phyloP scores from a whole-genome alignment of 2,113 vertebrate species.

The Apodemus sylvaticus region DNA sequence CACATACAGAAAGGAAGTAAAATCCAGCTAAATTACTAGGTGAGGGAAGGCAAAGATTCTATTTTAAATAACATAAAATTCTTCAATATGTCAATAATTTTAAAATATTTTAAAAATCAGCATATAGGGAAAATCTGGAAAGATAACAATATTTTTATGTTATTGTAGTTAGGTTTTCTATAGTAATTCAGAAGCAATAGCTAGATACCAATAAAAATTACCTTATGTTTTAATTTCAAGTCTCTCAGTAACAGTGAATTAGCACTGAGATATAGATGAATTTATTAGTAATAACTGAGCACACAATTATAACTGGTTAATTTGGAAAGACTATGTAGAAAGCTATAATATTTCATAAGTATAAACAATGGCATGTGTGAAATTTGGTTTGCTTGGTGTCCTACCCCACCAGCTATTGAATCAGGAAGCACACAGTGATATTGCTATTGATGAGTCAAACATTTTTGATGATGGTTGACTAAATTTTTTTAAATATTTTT shows the following conservation, averaged over 20 bases:
- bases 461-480: constrained; percentile 11
- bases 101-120: constrained; percentile 22
- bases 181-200: constrained; percentile 24
- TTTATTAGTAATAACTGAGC: constrained; percentile 45
- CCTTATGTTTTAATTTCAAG: constrained; percentile 44
- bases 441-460: constrained; percentile 5
- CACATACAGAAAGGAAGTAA: not conserved
- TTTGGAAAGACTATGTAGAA: constrained; percentile 5
- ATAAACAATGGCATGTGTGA: not conserved
- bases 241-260: constrained; percentile 10
- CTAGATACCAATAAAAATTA: not conserved
- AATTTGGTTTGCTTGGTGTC: not conserved
- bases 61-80: not conserved
- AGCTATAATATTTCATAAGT: not conserved
- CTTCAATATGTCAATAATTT: constrained; percentile 1
- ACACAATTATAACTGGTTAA: constrained; percentile 59
- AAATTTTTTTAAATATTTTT: not conserved
- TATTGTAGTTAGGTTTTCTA: not conserved
- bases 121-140: not conserved
- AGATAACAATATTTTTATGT: constrained; percentile 12
- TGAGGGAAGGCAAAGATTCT: constrained; percentile 9
- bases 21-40: not conserved
- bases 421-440: not conserved
- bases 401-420: not conserved
- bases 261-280: not conserved